Conservation (phyloP, 2,888 invertebrate species). For the Limnephilus lunatus region DNA sequence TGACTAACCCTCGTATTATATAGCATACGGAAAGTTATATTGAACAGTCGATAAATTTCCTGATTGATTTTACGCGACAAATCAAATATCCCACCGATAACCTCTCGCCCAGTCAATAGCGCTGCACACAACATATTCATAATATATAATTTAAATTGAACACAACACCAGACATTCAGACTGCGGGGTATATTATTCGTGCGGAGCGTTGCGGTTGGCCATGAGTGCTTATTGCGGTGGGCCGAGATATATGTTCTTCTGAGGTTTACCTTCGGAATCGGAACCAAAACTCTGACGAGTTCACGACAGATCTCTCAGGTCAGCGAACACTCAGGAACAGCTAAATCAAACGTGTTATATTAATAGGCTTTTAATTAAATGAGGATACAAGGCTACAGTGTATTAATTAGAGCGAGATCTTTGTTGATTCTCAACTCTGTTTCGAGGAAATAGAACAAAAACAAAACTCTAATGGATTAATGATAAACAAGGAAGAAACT, state of each 20-base stretch:
- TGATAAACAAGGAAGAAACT: not conserved
- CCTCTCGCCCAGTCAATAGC: not conserved
- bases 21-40: not conserved
- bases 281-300: constrained; percentile 7
- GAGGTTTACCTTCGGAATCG: constrained; percentile 27
- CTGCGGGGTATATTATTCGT: constrained; percentile 14
- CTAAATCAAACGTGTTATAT: not conserved
- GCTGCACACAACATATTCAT: not conserved
- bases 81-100: not conserved
- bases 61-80: constrained; percentile 7
- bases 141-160: not conserved
- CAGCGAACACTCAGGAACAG: not conserved
- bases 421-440: not conserved
- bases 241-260: not conserved
- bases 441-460: not conserved
- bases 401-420: not conserved
- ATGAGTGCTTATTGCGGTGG: constrained; percentile 30
- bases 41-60: constrained; percentile 19
- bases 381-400: not conserved
- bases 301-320: constrained; percentile 8
- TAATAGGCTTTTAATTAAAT: not conserved
- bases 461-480: not conserved
- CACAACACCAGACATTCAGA: not conserved
- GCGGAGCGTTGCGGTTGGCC: constrained; percentile 4
- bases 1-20: not conserved